phyloP scores from a whole-genome alignment of 37 sponge, comb jelly and placozoan species.

The Lycopodina hypogea region DNA sequence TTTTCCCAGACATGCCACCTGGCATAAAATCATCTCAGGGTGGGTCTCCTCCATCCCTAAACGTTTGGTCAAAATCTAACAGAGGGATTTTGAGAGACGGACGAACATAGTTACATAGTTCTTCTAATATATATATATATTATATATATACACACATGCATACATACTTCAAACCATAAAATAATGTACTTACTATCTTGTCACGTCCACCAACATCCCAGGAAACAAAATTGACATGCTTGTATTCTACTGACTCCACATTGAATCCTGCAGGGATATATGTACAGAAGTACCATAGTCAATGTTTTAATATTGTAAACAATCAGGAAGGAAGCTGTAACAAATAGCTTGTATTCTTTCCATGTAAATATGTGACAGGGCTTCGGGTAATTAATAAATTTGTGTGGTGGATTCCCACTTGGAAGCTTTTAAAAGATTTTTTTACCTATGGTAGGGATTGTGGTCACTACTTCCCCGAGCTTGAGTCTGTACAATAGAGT shows the following conservation, averaged over 20 bases:
- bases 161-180: background rate
- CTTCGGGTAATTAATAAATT: too few relatives aligned
- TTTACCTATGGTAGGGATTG: slow-evolving; percentile 60
- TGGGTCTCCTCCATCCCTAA: too few relatives aligned
- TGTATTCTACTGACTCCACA: slow-evolving; percentile 62
- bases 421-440: background rate
- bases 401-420: too few relatives aligned
- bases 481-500: slow-evolving; percentile 84
- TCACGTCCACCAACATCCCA: slow-evolving; percentile 64
- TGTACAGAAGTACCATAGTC: background rate
- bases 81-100: too few relatives aligned
- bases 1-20: too few relatives aligned
- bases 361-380: too few relatives aligned
- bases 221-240: slow-evolving; percentile 44
- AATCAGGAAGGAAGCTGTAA: background rate
- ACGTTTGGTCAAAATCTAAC: too few relatives aligned
- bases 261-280: slow-evolving; percentile 58
- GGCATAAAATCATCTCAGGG: too few relatives aligned
- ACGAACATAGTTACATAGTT: too few relatives aligned
- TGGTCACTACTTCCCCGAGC: slow-evolving; percentile 88
- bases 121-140: too few relatives aligned
- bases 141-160: too few relatives aligned
- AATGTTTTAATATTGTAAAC: background rate
- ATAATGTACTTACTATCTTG: slow-evolving; percentile 41
- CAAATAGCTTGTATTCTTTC: too few relatives aligned